phyloP scores from a whole-genome alignment of 2,888 invertebrate genomes.

The Amblyteles armatorius region DNA sequence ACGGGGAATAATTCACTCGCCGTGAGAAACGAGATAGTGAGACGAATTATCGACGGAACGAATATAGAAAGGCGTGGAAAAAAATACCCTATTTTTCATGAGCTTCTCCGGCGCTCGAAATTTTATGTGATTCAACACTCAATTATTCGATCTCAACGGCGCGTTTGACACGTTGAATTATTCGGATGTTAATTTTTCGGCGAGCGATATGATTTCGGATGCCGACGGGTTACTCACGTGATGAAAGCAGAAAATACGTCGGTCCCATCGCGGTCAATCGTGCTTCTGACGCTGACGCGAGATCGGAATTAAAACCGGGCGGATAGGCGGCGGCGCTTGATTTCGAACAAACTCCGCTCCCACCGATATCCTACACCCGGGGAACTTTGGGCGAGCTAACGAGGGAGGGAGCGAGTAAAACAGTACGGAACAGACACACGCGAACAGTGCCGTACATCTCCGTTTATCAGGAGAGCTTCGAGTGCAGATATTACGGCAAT shows the following conservation, averaged over 20 bases:
- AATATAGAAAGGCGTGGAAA: not conserved
- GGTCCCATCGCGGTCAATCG: constrained; percentile 41
- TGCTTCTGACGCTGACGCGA: constrained; percentile 27
- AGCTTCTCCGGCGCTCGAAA: not conserved
- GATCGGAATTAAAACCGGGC: constrained; percentile 38
- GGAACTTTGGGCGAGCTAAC: not conserved
- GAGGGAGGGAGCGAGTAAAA: not conserved
- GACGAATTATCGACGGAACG: not conserved
- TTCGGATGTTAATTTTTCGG: not conserved
- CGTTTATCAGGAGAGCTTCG: not conserved
- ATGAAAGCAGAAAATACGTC: constrained; percentile 24
- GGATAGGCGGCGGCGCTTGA: not conserved
- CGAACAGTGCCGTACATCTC: constrained; percentile 3
- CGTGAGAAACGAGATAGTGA: not conserved
- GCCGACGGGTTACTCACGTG: constrained; percentile 60
- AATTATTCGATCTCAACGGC: not conserved
- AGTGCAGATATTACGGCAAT: not conserved
- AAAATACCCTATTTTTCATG: not conserved
- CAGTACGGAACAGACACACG: not conserved
- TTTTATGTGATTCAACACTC: not conserved
- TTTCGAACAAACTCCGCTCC: not conserved
- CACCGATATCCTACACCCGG: not conserved
- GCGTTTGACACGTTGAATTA: not conserved
- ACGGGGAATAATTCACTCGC: not conserved
- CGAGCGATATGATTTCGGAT: not conserved